A percentile compares a stretch with the other conserved stretches of the same genome.
These are phyloP conservation scores for Dicyrtomina minuta DNA, from an alignment of 2,888 invertebrate species.

Conservation along the genomic window DNA sequence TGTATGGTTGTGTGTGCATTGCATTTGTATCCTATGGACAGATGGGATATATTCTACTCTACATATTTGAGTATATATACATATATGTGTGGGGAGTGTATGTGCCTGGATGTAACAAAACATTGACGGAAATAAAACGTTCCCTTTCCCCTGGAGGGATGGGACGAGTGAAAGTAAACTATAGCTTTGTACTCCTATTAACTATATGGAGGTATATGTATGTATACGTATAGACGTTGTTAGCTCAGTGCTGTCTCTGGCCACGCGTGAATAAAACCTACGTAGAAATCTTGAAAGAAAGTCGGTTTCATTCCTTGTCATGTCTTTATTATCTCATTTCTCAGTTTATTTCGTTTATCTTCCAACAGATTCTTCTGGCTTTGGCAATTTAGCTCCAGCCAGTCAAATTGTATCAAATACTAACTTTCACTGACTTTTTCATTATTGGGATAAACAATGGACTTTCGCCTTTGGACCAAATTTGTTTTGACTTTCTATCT, in stretches of 20 bases:
- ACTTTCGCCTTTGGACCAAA: no score
- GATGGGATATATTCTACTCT: background rate
- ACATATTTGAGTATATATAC: background rate
- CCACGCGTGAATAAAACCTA: background rate
- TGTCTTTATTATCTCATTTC: constrained; percentile 6
- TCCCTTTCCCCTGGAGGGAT: constrained; percentile 31
- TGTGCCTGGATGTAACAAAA: background rate
- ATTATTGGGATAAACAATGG: no score
- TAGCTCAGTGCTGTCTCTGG: background rate
- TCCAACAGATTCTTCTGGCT: no score
- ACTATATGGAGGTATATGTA: background rate
- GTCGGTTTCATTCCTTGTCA: constrained; percentile 14
- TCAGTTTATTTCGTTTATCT: background rate
- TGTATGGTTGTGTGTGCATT: no score
- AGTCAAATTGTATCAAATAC: no score
- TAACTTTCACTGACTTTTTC: no score
- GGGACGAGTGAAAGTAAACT: constrained; percentile 4
- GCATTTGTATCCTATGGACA: no score
- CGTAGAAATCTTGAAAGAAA: constrained; percentile 14
- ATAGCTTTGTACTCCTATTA: background rate
- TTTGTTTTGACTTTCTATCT: no score
- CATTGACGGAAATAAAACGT: constrained; percentile 32
- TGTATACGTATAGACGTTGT: background rate
- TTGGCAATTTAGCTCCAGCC: no score
- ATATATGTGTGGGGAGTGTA: background rate